phyloP scores from a whole-genome alignment of 2,113 vertebrate species.

The Rhizomys pruinosus region DNA sequence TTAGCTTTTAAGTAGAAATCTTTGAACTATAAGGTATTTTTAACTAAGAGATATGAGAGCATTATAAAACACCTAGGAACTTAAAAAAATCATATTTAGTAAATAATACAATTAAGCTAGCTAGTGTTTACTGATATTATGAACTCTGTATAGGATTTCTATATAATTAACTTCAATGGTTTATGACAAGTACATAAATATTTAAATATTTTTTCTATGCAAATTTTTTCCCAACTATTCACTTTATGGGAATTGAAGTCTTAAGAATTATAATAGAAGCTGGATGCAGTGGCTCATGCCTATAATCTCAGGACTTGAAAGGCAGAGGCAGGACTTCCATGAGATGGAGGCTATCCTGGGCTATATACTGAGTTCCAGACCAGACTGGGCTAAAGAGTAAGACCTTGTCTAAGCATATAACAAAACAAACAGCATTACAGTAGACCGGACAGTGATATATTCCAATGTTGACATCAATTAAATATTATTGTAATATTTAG shows the following conservation, averaged over 20 bases:
- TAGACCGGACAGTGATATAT: conserved; percentile 50
- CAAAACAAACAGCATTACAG: not conserved
- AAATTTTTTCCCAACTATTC: conserved; percentile 76
- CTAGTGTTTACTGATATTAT: conserved; percentile 84
- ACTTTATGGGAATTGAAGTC: conserved; percentile 75
- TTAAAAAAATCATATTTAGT: conserved; percentile 83
- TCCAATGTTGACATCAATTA: conserved; percentile 67
- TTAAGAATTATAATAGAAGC: conserved; percentile 57
- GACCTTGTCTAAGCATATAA: not conserved
- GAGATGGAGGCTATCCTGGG: not conserved
- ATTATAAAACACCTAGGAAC: conserved; percentile 84
- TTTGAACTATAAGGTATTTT: conserved; percentile 90
- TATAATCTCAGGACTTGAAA: not conserved
- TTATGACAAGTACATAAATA: conserved; percentile 80
- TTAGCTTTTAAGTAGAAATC: conserved; percentile 96
- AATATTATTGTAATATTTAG: conserved; percentile 72
- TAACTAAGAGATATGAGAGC: conserved; percentile 83
- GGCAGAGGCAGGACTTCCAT: not conserved
- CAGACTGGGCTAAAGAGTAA: not conserved
- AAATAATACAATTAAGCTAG: conserved; percentile 81
- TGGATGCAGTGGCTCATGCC: not conserved
- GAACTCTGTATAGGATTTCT: conserved; percentile 81
- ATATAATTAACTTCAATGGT: conserved; percentile 80
- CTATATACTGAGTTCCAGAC: not conserved
- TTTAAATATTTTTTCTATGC: conserved; percentile 78